Evolutionary conservation across 1,140 invertebrate genomes (phyloP), one percentile per base, ranked within the genome.

Genomic region (Pseudomyrmex flavicornis): DNA sequence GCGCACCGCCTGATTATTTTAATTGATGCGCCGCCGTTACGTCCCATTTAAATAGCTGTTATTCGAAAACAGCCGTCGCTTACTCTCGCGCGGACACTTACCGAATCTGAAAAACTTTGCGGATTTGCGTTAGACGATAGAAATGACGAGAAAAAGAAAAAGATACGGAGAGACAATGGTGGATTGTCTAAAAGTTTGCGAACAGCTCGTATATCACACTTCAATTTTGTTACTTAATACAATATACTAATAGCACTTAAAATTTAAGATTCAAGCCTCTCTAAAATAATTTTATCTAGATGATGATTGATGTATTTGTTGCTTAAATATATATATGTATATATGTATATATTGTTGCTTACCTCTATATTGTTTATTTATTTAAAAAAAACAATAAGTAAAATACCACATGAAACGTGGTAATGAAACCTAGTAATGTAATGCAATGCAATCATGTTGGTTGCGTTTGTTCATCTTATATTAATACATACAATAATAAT

Each of bases 1-100:
- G 63, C 76, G 87, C 85, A 86, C 83, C 88, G 82, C 76, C 88
- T 91, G 90, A 93, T 93, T 91, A 91, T 92, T 92, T 92, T 91
- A 91, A 93, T 92, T 92, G 90, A 93, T 92, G 90, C 79, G 22
- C 69, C 83, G 48, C 72, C 84, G 89, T 89, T 89, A 74, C 87
- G 85, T 79, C 85, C 90, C 90, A 90, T 91, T 91, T 92, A 89
- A 35, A 74, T 66, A 9, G 12, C 35, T 76, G 86, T 86, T 90
- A 92, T 91, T 88, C 80, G 82, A 86, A 89, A 92, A 90, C 88
- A 87, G 80, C 77, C 80, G 77, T 35, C 54, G 74, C 83, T 48
- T 63, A 15, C 46, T 52, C 61, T 52, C 54, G 62, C 52, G 50
- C 65, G 15, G 17, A 44, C 10, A 35, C 22, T 68, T 10, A n/a